phyloP scores from a whole-genome alignment of 2,888 invertebrate genomes.

The Leptinotarsa peninsularis region DNA sequence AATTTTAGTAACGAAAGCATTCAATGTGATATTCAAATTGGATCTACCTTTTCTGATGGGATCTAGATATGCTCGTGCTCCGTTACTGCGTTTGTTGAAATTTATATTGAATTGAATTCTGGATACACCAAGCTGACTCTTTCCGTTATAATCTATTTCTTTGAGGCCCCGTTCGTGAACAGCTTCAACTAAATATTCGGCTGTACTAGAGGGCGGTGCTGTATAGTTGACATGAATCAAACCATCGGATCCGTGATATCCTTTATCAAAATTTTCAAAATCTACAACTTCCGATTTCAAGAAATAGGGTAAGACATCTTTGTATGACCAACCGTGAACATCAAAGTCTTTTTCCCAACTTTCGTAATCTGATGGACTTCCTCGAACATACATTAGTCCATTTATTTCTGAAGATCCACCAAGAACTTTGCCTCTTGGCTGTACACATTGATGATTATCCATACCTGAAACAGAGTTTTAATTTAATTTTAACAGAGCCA shows the following conservation, averaged over 20 bases:
- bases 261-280: conserved; percentile 7
- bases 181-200: conserved; percentile 56
- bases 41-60: conserved; percentile 19
- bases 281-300: conserved; percentile 75
- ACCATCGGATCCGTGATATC: conserved; percentile 65
- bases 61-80: conserved; percentile 31
- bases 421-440: conserved; percentile 77
- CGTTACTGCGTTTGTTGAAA: conserved; percentile 29
- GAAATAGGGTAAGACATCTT: conserved; percentile 78
- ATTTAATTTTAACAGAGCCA: too few relatives aligned
- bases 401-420: conserved; percentile 84
- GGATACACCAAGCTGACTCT: conserved; percentile 25
- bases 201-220: conserved; percentile 21
- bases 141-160: conserved; percentile 33
- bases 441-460: conserved; percentile 58
- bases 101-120: conserved; percentile 35
- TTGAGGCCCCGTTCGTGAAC: conserved; percentile 64
- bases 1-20: conserved; percentile 59
- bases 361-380: conserved; percentile 75
- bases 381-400: conserved; percentile 81
- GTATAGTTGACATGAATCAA: conserved; percentile 63
- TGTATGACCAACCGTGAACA: conserved; percentile 78
- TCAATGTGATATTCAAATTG: conserved; percentile 68
- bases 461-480: conserved; percentile 47
- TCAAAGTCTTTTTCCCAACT: conserved; percentile 75